phyloP scores from a whole-genome alignment of 2,113 vertebrate genomes.

The Callaeas wilsoni region DNA sequence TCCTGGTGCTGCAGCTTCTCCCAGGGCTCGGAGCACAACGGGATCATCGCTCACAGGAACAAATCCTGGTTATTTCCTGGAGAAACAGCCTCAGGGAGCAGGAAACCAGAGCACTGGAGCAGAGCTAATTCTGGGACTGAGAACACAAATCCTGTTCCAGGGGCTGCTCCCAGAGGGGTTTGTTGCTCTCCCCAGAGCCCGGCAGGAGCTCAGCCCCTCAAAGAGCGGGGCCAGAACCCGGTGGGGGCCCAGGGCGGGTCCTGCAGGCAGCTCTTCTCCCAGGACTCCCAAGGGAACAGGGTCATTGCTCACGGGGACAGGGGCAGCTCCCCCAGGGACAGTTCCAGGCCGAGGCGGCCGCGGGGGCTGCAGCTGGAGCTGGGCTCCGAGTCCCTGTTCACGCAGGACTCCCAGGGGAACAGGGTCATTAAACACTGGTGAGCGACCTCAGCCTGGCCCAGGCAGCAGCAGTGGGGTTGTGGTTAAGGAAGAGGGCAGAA shows the following conservation, averaged over 20 bases:
- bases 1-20: neutral
- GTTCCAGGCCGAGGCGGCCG: no score
- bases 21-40: neutral
- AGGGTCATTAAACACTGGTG: constrained; percentile 70
- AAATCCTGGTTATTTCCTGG: accelerated
- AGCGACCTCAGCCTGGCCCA: neutral
- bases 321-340: neutral
- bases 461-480: neutral
- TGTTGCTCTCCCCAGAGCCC: neutral
- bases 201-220: accelerated
- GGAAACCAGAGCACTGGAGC: accelerated
- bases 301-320: constrained; percentile 55
- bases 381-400: constrained; percentile 60
- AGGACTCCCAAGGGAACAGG: constrained; percentile 66
- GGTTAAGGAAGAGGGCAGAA: accelerated
- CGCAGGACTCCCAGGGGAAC: constrained; percentile 75
- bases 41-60: neutral
- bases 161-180: neutral
- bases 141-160: accelerated
- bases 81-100: accelerated
- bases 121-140: accelerated
- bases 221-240: accelerated
- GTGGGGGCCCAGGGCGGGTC: accelerated
- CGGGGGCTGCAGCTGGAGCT: neutral
- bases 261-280: constrained; percentile 54